Evolutionary conservation across 2,888 invertebrate genomes (phyloP).

Genomic region (Drosophila imparisetae): DNA sequence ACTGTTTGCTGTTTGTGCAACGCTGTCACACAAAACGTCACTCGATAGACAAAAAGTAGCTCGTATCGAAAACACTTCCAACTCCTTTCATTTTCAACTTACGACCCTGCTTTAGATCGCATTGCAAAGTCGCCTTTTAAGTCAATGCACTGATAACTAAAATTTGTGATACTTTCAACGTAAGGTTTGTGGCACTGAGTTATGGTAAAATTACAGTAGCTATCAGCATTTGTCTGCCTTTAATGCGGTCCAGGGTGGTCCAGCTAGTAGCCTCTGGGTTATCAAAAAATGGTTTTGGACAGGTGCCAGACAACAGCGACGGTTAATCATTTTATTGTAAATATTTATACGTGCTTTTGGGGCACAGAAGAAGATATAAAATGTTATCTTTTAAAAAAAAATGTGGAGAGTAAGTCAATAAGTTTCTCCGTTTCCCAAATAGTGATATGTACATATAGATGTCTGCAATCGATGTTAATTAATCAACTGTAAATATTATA

Average conservation of each 20-base stretch:
- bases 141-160: conserved; percentile 23
- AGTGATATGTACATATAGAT: background rate
- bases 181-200: conserved; percentile 3
- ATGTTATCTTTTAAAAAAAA: background rate
- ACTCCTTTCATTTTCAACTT: conserved; percentile 66
- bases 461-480: background rate
- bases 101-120: conserved; percentile 11
- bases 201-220: conserved; percentile 8
- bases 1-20: conserved; percentile 33
- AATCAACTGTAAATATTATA: background rate
- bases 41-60: conserved; percentile 13
- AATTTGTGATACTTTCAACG: conserved; percentile 25
- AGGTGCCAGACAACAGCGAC: conserved; percentile 29
- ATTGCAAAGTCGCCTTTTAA: conserved; percentile 17
- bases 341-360: background rate
- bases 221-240: conserved; percentile 37
- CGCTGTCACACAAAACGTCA: conserved; percentile 16
- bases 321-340: background rate
- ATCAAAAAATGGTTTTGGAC: conserved; percentile 13
- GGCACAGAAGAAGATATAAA: background rate
- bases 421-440: background rate
- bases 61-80: conserved; percentile 49
- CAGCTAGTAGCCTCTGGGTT: conserved; percentile 11
- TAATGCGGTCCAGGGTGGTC: conserved; percentile 45
- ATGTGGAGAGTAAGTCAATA: background rate